Base-by-base conservation (phyloP, 2,797 vertebrate genomes). In the Syngnathus rostellatus region DNA sequence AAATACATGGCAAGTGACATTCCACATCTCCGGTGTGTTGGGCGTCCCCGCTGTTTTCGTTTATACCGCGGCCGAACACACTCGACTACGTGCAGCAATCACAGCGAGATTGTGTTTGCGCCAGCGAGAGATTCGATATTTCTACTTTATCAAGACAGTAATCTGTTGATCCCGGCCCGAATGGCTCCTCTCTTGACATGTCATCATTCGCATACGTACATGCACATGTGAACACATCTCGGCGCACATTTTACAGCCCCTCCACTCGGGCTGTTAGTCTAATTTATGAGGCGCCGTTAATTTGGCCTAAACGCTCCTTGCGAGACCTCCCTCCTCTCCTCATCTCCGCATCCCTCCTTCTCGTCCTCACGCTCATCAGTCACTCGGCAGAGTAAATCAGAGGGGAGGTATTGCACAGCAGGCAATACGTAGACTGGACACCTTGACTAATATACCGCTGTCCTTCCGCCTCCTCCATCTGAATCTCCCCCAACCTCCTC, bases 211-310 rank as follows among this genome's bases (percentile, higher is more conserved):
- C 68, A n/a, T 31, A 54, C 68, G 19, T 31, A 54, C 31, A n/a
- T 61, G 31, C 63, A 58, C 61, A 63, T 43, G 45, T 41, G 38
- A 55, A 50, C 67, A 62, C 70, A 67, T 64, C 25, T 67, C 48
- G 41, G 41, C 74, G 53, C 65, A 50, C 74, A 62, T 54, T 43
- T 41, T 69, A 68, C 73, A 45, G 68, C 76, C 76, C 76, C 77
- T 14, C 53, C 51, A 14, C 50, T 51, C 12, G 73, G 79, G 81
- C 85, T 80, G 86, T 89, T 88, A 86, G 84, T 88, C 79, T 89
- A 88, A 89, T 89, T 89, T 89, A 89, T 87, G 88, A 87, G 87
- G 85, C 75, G 80, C 85, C 79, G 83, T 88, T 89, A 87, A 89
- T 89, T 89, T 89, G 86, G 85, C 86, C 84, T 89, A 88, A 89